Evolutionary conservation across 1,140 invertebrate species (phyloP), one percentile per base, ranked within the genome.

Genomic region (Scaptomyza hsui): DNA sequence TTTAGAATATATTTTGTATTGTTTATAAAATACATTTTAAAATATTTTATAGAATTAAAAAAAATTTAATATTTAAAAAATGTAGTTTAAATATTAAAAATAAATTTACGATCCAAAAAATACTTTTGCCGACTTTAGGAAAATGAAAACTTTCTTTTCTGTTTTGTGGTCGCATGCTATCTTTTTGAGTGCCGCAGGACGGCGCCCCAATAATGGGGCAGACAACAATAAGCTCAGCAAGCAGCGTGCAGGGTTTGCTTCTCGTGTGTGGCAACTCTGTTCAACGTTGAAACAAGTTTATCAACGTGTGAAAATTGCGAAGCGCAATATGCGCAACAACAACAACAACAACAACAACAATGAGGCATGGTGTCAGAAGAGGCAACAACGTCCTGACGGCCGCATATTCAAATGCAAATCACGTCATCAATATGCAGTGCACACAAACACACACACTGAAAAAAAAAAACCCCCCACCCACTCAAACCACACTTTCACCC

Each of bases 391-490:
- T 71, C 77, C 71, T 52, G 32, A 49, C 56, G 74, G 72, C 60
- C 52, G 64, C 78, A 88, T 82, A 88, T 88, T 88, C 83, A 89
- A 89, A 88, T 88, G 82, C 83, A 88, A 88, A 88, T 88, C 82
- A 88, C 82, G 78, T 80, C 82, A 88, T 88, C 78, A 88, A 88
- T 88, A 88, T 88, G 82, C 82, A 88, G 60, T 21, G 42, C 65
- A 70, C 59, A 70, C 62, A 61, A 44, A 57, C n/a, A 39, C 16
- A 37, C 37, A 41, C 47, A 35, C 37, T n/a, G n/a, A n/a, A n/a
- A n/a, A n/a, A n/a, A n/a, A n/a, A n/a, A 49, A 9, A 1, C 9
- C 24, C 19, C 24, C 19, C 47, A 39, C 59, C 21, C 10, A 19
- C 39, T 4, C 10, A 44, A 47, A 3, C 45, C 57, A 26, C 39